Base-by-base conservation (phyloP, 2,888 invertebrate species). In the Hirtodrosophila confusa region DNA sequence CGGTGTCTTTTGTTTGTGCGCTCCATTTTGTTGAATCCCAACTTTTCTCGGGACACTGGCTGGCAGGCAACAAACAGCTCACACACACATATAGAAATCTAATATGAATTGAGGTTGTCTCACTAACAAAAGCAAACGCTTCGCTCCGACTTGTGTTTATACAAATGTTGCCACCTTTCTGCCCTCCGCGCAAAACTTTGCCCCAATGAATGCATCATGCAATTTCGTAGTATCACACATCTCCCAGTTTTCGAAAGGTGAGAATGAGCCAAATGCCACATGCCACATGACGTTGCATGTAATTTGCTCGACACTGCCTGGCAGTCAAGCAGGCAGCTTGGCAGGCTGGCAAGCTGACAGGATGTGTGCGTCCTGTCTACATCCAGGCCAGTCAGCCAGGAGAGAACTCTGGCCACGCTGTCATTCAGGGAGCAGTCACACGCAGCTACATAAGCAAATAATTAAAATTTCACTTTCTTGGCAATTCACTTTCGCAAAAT, bases 61-160 rank as follows among this genome's bases (percentile, higher is more conserved):
- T 61, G 68, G 49, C 79, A 84, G 57, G 49, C 69, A 77, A 68
- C 78, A 71, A 68, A 70, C 66, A 77, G 72, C 65, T 45, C 66
- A 57, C 35, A 48, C 45, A 48, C 48, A 40, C 47, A 37, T 36
- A 54, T 54, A 27, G 57, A 70, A 84, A 89, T 89, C 89, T 89
- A 89, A 90, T 89, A 89, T 89, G 90, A 89, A 89, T 89, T 89
- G 90, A 89, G 89, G 89, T 89, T 89, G 89, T 78, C 78, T 85
- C 74, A 75, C 85, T 75, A 86, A 80, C 80, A 88, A 84, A 85
- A 72, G 85, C 80, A 86, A 86, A 86, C 67, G 78, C 86, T 60
- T 64, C 55, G 65, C 58, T 54, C 57, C 53, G 55, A 62, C 86
- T 69, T 76, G 72, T 64, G 68, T 62, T 69, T 65, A 65, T 64